Base-by-base conservation (phyloP, 2,888 invertebrate species). In the Halictus ligatus region DNA sequence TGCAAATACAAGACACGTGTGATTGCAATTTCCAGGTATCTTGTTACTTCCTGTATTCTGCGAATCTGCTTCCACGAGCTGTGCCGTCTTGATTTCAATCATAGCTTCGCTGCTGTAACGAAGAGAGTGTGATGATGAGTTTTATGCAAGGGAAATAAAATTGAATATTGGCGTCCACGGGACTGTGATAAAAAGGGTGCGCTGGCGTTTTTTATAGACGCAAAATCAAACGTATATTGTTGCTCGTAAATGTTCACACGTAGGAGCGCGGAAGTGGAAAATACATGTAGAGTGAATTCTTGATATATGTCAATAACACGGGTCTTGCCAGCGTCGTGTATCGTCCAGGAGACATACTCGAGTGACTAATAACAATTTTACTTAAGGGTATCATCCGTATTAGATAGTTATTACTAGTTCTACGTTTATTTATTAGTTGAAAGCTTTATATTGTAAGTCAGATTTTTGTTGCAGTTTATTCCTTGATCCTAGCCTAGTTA, bases 11-110 rank as follows among this genome's bases (percentile, higher is more conserved):
- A 18, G 43, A 35, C n/a, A 46, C 50, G 13, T 35, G 73, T 64
- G 73, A 73, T 74, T 75, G 29, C 75, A 69, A 73, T 83, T 76
- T 73, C 69, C n/a, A 35, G n/a, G 48, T 29, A 64, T 75, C 29
- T 43, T 29, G 21, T 15, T 48, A 76, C 60, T 75, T 76, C 46
- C 8, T 60, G 35, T 7, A n/a, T 29, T 48, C 58, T 10, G 58
- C 71, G 69, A 15, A 48, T 15, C 78, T 79, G n/a, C 15, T 54
- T 48, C 54, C 54, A n/a, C 67, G 58, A 58, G 5, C 58, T 12
- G 13, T n/a, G 29, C 40, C 18, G 5, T 46, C 21, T 50, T 67
- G 50, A 75, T 79, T 71, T 18, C 35, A 15, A 25, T 50, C 40
- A 58, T n/a, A 80, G 54, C 72, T 64, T 80, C 25, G 10, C 64